Conservation (phyloP, 2,113 vertebrate genomes). For the Planiliza haematocheilus region DNA sequence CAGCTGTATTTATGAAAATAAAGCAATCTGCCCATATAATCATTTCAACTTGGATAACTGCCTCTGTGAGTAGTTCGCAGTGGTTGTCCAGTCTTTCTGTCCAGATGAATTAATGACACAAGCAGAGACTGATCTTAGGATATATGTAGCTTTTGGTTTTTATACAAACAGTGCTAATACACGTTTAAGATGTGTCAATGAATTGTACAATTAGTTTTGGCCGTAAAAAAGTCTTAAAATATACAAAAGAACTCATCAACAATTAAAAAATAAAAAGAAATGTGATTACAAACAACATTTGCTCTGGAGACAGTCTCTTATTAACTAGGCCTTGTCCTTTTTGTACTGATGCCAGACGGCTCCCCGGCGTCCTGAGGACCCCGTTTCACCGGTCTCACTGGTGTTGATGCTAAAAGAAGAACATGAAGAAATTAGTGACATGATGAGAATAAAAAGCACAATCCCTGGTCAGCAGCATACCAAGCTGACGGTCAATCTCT, state of each 20-base stretch:
- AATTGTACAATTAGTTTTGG: not conserved
- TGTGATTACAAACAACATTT: not conserved
- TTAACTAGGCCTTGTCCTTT: constrained; percentile 45
- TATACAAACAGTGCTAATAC: not conserved
- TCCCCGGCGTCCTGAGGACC: not conserved
- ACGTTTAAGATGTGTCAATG: too few species aligned
- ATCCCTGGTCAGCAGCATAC: constrained; percentile 70
- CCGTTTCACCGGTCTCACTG: constrained; percentile 46
- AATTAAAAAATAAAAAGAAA: not conserved
- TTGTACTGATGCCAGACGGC: constrained; percentile 12
- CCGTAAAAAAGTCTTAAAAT: not conserved
- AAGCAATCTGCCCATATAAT: constrained; percentile 10
- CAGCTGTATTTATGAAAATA: not conserved
- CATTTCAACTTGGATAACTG: constrained; percentile 9
- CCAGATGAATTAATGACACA: not conserved
- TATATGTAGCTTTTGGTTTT: not conserved
- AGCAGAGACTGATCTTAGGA: not conserved
- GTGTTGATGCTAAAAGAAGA: constrained; percentile 50
- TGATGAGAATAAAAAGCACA: not conserved
- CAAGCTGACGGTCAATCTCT: constrained; percentile 84
- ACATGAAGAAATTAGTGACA: not conserved
- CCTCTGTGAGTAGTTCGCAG: constrained; percentile 12
- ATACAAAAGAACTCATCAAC: not conserved
- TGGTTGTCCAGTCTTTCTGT: constrained; percentile 1
- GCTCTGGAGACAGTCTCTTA: not conserved